These are phyloP conservation scores for Euura lappo DNA, from an alignment of 1,140 invertebrate species.

Conservation along the genomic window DNA sequence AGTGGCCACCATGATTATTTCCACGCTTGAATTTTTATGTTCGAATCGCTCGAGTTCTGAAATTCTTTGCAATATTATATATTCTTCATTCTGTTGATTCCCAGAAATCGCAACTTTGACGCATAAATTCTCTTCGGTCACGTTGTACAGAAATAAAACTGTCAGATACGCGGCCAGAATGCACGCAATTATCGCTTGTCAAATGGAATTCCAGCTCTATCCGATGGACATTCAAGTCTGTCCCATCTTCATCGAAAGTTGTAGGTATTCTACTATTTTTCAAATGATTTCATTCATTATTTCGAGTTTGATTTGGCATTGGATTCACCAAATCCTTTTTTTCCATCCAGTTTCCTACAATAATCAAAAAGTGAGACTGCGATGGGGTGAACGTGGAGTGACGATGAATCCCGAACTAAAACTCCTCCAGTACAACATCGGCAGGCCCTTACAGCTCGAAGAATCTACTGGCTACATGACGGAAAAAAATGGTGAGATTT, in stretches of 20 bases:
- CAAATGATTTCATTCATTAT: too few species aligned
- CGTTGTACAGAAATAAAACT: constrained; percentile 79
- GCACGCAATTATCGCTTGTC: constrained; percentile 84
- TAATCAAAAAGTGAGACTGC: constrained; percentile 72
- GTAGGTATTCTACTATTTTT: constrained; percentile 74
- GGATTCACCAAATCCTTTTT: constrained; percentile 1
- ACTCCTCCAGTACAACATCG: constrained; percentile 78
- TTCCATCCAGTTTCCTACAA: constrained; percentile 75
- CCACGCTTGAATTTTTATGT: too few species aligned
- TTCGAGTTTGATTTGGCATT: too few species aligned
- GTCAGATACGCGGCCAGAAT: constrained; percentile 78
- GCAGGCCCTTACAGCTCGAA: constrained; percentile 70
- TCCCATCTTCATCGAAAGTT: constrained; percentile 82
- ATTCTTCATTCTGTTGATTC: constrained; percentile 31
- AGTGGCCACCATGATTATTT: too few species aligned
- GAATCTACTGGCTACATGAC: constrained; percentile 73
- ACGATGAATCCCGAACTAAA: constrained; percentile 80
- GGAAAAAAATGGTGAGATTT: constrained; percentile 70
- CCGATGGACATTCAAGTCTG: constrained; percentile 86
- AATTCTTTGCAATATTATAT: too few species aligned
- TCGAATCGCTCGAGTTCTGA: too few species aligned
- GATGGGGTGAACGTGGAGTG: constrained; percentile 72
- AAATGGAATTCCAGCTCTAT: constrained; percentile 85
- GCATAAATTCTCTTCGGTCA: constrained; percentile 81
- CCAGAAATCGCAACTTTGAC: constrained; percentile 79